Base-by-base conservation (phyloP, 2,888 invertebrate genomes). In the Dryomyza anilis region DNA sequence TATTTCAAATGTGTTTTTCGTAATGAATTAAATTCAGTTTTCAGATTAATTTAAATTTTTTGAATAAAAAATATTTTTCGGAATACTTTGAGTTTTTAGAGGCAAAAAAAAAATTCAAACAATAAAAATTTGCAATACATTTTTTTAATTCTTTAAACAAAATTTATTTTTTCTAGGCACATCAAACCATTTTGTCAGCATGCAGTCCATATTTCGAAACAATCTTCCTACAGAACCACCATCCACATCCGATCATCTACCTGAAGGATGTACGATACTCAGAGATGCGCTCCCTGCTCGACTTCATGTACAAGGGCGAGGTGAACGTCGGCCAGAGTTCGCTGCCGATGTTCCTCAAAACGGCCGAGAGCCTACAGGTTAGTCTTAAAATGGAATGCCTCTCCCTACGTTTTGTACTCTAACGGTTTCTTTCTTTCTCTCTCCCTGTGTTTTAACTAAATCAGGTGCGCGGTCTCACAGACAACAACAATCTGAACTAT, bases 141-240 rank as follows among this genome's bases (percentile, higher is more conserved):
- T n/a, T n/a, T n/a, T n/a, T n/a, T n/a, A n/a, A n/a, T n/a, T n/a
- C n/a, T n/a, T n/a, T n/a, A n/a, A n/a, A n/a, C n/a, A n/a, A n/a
- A n/a, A n/a, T n/a, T n/a, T n/a, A n/a, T n/a, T n/a, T n/a, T n/a
- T n/a, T n/a, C 73, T 85, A 91, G 89, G 95, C 95, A 81, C 95
- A 95, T 86, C 94, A 95, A 86, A 94, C 94, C 74, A 94, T 95
- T 85, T 87, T 95, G 75, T 95, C 95, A 69, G 95, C 95, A 77
- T 95, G 95, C 86, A 95, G 95, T 86, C 94, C 95, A 72, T 95
- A 95, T 86, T 95, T 95, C 85, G 94, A 95, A 87, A 93, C 88
- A 83, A 91, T 95, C 86, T 93, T 94, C 85, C 88, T 93, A 80
- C 92, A 93, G 85, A 94, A 94, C 84, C 88, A 87, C 75, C 94